These are phyloP conservation scores for Ptyas mucosa DNA, from an alignment of 2,113 vertebrate species.

Conservation along the genomic window DNA sequence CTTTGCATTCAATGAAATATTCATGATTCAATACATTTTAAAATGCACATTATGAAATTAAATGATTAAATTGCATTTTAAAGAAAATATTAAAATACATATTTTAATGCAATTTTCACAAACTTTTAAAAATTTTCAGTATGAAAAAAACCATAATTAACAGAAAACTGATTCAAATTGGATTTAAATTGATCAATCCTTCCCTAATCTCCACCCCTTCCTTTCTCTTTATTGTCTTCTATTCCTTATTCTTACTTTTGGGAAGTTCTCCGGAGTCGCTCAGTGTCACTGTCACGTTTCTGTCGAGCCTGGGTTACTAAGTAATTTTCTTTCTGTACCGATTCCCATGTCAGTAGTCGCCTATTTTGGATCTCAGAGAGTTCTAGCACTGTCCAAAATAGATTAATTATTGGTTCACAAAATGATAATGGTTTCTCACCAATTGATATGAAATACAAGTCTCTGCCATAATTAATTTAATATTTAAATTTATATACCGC, in stretches of 20 bases:
- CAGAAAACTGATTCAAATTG: background rate
- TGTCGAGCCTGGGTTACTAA: conserved; percentile 70
- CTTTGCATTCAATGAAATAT: background rate
- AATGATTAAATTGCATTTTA: background rate
- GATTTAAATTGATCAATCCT: background rate
- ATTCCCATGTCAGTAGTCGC: conserved; percentile 80
- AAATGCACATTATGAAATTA: background rate
- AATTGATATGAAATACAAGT: background rate
- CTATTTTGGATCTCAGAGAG: conserved; percentile 63
- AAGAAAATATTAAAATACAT: background rate
- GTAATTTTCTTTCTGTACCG: conserved; percentile 80
- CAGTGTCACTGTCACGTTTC: conserved; percentile 76
- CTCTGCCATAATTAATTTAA: background rate
- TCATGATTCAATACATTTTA: background rate
- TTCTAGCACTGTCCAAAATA: conserved; percentile 60
- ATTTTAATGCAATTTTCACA: background rate
- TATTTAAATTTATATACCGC: no score
- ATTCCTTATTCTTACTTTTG: conserved; percentile 71
- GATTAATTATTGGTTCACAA: background rate
- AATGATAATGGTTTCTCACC: background rate
- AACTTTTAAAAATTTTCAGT: background rate
- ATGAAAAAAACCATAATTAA: background rate
- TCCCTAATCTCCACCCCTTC: background rate
- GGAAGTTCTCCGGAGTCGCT: conserved; percentile 80
- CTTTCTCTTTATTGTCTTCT: background rate